Conservation (phyloP, 2,113 vertebrate species). For the Proteles cristata region DNA sequence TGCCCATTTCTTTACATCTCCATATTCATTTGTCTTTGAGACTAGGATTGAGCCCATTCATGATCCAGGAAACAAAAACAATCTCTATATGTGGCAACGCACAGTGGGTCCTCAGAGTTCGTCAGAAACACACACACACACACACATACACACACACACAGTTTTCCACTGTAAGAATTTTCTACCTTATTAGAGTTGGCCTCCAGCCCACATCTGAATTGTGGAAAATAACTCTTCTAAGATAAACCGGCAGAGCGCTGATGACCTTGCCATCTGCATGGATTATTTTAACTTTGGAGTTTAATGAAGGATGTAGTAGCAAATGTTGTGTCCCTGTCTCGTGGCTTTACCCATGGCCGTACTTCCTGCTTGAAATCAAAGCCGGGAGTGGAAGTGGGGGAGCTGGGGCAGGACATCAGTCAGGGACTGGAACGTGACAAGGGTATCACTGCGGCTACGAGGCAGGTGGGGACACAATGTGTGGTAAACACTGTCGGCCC, state of each 20-base stretch:
- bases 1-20: neutral
- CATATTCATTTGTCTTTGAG: constrained; percentile 25
- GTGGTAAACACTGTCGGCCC: neutral
- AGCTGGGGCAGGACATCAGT: accelerated
- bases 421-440: neutral
- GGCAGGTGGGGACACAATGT: neutral
- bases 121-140: neutral
- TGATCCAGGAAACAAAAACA: constrained; percentile 51
- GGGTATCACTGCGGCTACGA: neutral
- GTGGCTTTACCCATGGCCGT: neutral
- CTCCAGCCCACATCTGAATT: constrained; percentile 58
- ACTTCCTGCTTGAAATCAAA: constrained; percentile 22
- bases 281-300: constrained; percentile 59
- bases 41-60: neutral
- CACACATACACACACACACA: neutral
- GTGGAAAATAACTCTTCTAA: constrained; percentile 65
- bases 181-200: constrained; percentile 54
- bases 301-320: constrained; percentile 54
- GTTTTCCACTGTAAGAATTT: constrained; percentile 18
- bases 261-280: constrained; percentile 68
- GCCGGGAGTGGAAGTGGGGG: neutral
- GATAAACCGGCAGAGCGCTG: constrained; percentile 51
- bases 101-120: neutral
- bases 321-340: constrained; percentile 42
- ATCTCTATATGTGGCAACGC: neutral